Conservation (phyloP, 2,113 vertebrate species). For the Pipra filicauda region DNA sequence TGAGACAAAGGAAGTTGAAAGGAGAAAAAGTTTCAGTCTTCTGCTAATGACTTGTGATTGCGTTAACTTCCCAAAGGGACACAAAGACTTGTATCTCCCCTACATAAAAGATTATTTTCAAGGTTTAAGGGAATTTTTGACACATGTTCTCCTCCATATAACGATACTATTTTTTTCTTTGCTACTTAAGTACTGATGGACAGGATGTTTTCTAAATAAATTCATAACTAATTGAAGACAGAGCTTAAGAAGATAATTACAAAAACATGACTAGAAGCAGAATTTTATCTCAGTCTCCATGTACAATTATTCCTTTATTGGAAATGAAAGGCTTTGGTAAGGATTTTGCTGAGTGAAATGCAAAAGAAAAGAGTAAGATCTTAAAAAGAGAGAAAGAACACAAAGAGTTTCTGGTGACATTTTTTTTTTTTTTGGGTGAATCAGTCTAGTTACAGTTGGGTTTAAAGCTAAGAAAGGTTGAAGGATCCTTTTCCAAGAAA, state of each 20-base stretch:
- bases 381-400: background rate
- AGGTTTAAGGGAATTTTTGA: background rate
- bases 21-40: background rate
- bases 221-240: constrained; percentile 9
- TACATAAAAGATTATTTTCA: background rate
- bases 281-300: background rate
- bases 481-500: background rate
- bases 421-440: background rate
- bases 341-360: background rate
- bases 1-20: background rate
- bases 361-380: background rate
- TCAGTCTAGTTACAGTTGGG: background rate
- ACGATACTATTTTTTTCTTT: background rate
- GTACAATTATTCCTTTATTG: background rate
- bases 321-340: background rate
- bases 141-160: background rate
- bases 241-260: constrained; percentile 16
- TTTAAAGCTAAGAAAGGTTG: background rate
- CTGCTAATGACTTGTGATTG: background rate
- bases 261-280: background rate
- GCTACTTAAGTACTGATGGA: constrained; percentile 11
- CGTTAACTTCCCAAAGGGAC: background rate
- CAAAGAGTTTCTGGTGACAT: background rate
- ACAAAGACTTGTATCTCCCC: background rate
- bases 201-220: constrained; percentile 42